Base-by-base conservation (phyloP, 2,888 invertebrate species). In the Catocala fraxini region DNA sequence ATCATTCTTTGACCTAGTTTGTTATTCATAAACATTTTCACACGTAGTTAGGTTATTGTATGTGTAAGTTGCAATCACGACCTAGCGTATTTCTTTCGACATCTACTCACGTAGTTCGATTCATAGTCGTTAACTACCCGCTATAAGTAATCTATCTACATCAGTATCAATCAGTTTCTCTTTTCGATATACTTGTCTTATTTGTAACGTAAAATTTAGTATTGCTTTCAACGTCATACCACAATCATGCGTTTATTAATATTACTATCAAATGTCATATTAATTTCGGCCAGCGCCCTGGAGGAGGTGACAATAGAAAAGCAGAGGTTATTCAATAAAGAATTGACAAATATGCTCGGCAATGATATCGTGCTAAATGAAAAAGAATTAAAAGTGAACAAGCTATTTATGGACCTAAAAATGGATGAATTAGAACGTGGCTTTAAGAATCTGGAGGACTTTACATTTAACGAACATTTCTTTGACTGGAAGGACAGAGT, bases 381-480 rank as follows among this genome's bases (percentile, higher is more conserved):
- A 5, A 90, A 88, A 52, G 96, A 96, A 86, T 52, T 89, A 0
- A 79, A 86, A 55, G 96, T 94, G 0, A 96, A 96, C 74, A 83
- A 92, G 59, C 86, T 95, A 0, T 90, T 96, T 48, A 96, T 96
- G 96, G 76, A 81, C 0, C 88, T 94, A 5, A 96, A 96, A 79
- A 46, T 76, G 0, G 78, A 85, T 0, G 96, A 96, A 75, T 70
- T 95, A 48, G 82, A 94, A 0, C 82, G 87, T 47, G 95, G 95
- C 43, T 91, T 94, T 25, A 0, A 3, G n/a, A 2, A 48, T 43
- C 55, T 58, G 5, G 47, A 15, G 12, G 73, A 84, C 11, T 97
- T 96, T 76, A 93, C 95, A 51, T 95, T 96, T 0, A 94, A 96
- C 0, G 93, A 95, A 63, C 97, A 97, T 84, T 96, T 97, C 75